phyloP scores from a whole-genome alignment of 2,797 vertebrate genomes.

The Lateolabrax maculatus region DNA sequence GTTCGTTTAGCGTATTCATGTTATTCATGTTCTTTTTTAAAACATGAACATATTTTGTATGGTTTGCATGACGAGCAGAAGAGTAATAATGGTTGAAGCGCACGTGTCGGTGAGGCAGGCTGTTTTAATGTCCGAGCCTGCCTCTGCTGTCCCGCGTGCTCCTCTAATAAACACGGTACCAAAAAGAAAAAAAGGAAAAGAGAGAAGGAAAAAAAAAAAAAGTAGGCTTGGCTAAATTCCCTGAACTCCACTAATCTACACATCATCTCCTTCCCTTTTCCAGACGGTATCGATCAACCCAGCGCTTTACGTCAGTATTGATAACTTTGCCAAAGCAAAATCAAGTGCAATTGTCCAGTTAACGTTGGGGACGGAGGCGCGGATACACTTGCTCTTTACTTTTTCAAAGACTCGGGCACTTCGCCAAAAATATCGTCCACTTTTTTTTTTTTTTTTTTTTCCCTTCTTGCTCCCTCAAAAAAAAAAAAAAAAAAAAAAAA shows the following conservation, averaged over 20 bases:
- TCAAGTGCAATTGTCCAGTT: slow-evolving; percentile 86
- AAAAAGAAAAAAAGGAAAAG: slow-evolving; percentile 7
- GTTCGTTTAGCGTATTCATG: neutral
- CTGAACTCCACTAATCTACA: slow-evolving; percentile 76
- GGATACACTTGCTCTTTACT: slow-evolving; percentile 72
- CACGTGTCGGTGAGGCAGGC: slow-evolving; percentile 37
- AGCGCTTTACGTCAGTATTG: slow-evolving; percentile 91
- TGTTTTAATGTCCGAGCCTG: slow-evolving; percentile 33
- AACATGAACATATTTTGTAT: neutral
- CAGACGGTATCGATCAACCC: slow-evolving; percentile 88
- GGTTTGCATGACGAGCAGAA: slow-evolving; percentile 14
- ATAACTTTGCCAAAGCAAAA: slow-evolving; percentile 91
- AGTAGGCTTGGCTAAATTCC: slow-evolving; percentile 78
- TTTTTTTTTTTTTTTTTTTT: slow-evolving; percentile 28
- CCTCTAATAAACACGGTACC: slow-evolving; percentile 48
- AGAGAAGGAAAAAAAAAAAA: slow-evolving; percentile 42
- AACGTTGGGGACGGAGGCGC: slow-evolving; percentile 80
- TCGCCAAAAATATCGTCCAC: slow-evolving; percentile 48
- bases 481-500: slow-evolving; percentile 36
- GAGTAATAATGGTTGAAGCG: slow-evolving; percentile 16
- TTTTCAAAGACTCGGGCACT: slow-evolving; percentile 50
- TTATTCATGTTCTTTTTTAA: neutral
- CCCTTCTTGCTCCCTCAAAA: neutral
- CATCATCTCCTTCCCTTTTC: slow-evolving; percentile 81
- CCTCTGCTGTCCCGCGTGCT: slow-evolving; percentile 42